Base-by-base conservation (phyloP, 1,140 invertebrate species). In the Drosophila tsacasi region DNA sequence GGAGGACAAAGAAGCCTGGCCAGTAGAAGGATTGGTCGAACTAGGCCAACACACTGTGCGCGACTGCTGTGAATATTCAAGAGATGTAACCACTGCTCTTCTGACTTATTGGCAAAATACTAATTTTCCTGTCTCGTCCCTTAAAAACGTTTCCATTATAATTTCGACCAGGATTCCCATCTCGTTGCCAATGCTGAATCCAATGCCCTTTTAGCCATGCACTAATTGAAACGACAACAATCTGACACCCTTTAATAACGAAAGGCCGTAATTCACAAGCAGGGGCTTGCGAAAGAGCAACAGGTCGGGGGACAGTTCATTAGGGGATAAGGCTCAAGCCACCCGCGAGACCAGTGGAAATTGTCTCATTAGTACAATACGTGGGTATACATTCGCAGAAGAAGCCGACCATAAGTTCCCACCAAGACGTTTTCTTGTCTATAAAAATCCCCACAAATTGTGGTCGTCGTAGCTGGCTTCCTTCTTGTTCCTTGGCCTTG, bases 201-300 rank as follows among this genome's bases (percentile, higher is more conserved):
- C 30, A 17, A 42, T 10, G 37, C 19, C 21, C 8, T 12, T 25
- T 49, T 2, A 19, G n/a, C 19, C 10, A 25, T 17, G 64, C 72
- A 62, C 79, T 87, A 80, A 87, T 87, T 87, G 80, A 87, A 87
- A 87, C 61, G 67, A 58, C 57, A 80, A 71, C 61, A 79, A 76
- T 64, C 50, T 44, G 15, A 32, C 40, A 47, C 42, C n/a, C 35
- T 35, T 27, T 27, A 39, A 21, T 23, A 10, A 46, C 2, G n/a
- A 12, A 35, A 25, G 19, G 13, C 25, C 12, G 8, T 21, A 21
- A 8, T 15, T 54, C 13, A 23, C 7, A 12, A 25, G 10, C 8
- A 17, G 35, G 32, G 35, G 19, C 42, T 21, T 12, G 65, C 4
- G 30, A 37, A 12, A 37, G 37, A 21, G 52, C 63, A 23, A 59